These are phyloP conservation scores for Dynastes tityus DNA, from an alignment of 2,888 invertebrate species.

Conservation along the genomic window DNA sequence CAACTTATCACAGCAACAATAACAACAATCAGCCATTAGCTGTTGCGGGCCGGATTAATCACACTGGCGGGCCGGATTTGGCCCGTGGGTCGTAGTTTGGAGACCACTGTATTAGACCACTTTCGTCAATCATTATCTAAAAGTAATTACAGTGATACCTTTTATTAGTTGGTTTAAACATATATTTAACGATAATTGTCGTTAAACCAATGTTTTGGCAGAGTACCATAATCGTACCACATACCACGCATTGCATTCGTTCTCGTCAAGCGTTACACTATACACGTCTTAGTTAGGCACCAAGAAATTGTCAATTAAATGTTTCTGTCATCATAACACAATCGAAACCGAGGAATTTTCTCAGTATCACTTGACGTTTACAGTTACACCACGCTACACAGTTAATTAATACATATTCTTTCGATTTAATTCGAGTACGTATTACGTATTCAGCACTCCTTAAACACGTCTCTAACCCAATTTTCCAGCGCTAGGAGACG, in stretches of 20 bases:
- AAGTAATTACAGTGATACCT: no score
- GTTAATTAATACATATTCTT: slow-evolving; percentile 47
- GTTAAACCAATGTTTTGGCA: background rate
- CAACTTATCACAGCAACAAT: no score
- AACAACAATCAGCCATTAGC: no score
- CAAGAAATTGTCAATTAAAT: slow-evolving; percentile 38
- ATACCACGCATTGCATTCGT: background rate
- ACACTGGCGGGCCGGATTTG: no score
- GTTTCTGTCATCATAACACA: slow-evolving; percentile 40
- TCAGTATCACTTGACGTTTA: slow-evolving; percentile 41
- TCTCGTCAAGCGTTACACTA: background rate
- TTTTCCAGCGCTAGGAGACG: slow-evolving; percentile 42
- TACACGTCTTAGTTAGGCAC: background rate
- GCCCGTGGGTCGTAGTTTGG: no score
- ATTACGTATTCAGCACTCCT: slow-evolving; percentile 43
- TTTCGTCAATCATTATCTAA: no score
- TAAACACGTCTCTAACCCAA: slow-evolving; percentile 46
- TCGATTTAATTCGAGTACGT: slow-evolving; percentile 46
- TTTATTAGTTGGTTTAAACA: background rate
- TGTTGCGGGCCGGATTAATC: no score
- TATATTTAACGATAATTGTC: background rate
- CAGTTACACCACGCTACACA: slow-evolving; percentile 43
- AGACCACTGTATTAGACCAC: no score
- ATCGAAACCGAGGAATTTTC: slow-evolving; percentile 41
- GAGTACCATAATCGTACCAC: background rate